A percentile compares a stretch with the other conserved stretches of the same genome.
These are phyloP conservation scores for Paramormyrops hopkinsi DNA, from an alignment of 2,797 vertebrate species.

Conservation along the genomic window DNA sequence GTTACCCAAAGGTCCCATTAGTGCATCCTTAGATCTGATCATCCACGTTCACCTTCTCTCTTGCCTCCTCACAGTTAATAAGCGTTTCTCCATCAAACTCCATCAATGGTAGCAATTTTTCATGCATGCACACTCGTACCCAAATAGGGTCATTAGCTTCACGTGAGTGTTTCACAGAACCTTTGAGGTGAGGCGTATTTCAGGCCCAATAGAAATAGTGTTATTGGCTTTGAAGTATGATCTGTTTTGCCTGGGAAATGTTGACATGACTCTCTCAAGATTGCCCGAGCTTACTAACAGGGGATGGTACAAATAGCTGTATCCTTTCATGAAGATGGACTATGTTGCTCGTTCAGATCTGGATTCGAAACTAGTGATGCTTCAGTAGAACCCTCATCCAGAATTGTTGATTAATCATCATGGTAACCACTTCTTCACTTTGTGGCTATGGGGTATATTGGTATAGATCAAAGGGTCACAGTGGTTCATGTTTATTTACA, in stretches of 20 bases:
- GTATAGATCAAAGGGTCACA: neutral
- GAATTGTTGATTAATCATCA: neutral
- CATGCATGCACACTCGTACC: neutral
- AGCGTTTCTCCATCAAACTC: neutral
- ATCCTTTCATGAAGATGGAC: neutral
- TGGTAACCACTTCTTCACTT: neutral
- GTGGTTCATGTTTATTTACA: neutral
- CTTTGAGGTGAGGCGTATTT: neutral
- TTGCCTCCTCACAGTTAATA: neutral
- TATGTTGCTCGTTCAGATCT: neutral
- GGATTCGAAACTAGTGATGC: neutral
- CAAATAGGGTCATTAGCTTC: neutral
- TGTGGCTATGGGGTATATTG: neutral
- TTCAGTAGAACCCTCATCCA: neutral
- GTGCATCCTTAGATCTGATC: neutral
- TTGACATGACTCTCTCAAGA: neutral
- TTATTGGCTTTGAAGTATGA: neutral
- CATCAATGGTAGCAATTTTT: neutral
- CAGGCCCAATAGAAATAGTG: neutral
- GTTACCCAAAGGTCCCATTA: neutral
- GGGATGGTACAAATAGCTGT: neutral
- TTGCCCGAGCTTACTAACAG: neutral
- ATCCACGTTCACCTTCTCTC: neutral
- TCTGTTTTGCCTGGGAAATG: neutral
- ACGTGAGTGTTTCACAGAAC: neutral